These are phyloP conservation scores for Oscheius sp. DNA, from an alignment of 2,888 invertebrate species.

Conservation along the genomic window DNA sequence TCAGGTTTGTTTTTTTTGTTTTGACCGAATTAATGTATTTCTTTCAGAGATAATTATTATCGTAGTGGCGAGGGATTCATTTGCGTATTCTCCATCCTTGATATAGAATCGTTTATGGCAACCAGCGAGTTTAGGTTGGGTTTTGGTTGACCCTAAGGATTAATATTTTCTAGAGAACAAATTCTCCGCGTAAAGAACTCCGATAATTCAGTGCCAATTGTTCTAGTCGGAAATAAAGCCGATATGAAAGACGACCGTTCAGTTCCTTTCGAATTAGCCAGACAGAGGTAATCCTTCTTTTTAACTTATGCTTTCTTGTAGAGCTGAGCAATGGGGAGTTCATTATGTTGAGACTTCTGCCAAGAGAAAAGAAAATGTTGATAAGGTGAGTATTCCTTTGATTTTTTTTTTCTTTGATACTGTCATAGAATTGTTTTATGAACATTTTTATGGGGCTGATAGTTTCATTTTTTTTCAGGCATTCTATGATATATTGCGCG, in stretches of 20 bases:
- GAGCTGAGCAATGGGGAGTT: constrained; percentile 93
- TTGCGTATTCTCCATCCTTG: constrained; percentile 98
- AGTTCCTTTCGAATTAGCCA: constrained; percentile 41
- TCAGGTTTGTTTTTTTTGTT: constrained; percentile 72
- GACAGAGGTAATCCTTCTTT: constrained; percentile 33
- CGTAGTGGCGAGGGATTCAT: constrained; percentile 99
- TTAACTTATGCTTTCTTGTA: constrained; percentile 56
- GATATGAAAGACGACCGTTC: constrained; percentile 89
- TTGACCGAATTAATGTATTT: background rate
- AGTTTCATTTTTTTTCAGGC: constrained; percentile 80
- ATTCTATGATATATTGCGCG: constrained; percentile 99
- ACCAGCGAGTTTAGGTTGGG: constrained; percentile 93
- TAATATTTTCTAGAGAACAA: constrained; percentile 81
- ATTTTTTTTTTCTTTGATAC: background rate
- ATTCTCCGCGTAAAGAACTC: constrained; percentile 93
- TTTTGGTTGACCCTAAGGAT: background rate
- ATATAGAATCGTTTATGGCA: constrained; percentile 97
- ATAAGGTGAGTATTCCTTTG: constrained; percentile 80
- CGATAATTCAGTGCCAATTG: constrained; percentile 96
- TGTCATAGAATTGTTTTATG: background rate
- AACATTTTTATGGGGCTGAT: no score
- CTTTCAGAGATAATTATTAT: constrained; percentile 91
- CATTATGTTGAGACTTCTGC: constrained; percentile 99
- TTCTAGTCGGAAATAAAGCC: constrained; percentile 97
- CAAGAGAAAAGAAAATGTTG: constrained; percentile 96